These are phyloP conservation scores for Mycteria americana DNA, from an alignment of 2,797 vertebrate genomes.

Conservation along the genomic window DNA sequence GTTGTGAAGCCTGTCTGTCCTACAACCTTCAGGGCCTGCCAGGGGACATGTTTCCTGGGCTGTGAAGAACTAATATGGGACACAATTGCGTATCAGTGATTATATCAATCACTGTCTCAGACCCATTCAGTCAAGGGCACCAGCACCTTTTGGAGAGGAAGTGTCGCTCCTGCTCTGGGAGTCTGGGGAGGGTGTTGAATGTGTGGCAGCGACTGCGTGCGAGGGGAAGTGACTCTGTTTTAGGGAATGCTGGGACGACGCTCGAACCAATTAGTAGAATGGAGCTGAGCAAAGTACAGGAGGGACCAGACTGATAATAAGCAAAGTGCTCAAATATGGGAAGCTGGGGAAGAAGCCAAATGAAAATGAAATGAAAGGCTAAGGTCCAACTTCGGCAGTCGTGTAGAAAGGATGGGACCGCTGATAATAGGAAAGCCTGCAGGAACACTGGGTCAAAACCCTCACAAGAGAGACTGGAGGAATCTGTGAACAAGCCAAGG, in stretches of 20 bases:
- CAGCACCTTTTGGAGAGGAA: conserved; percentile 11
- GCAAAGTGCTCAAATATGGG: conserved; percentile 51
- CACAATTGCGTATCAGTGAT: conserved; percentile 44
- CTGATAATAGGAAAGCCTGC: conserved; percentile 2
- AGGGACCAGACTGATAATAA: conserved; percentile 50
- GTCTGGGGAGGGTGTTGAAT: background rate
- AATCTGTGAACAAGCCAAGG: background rate
- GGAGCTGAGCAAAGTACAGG: conserved; percentile 35
- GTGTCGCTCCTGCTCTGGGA: background rate
- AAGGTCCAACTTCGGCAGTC: conserved; percentile 42
- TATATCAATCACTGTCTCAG: conserved; percentile 56
- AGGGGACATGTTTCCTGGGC: conserved; percentile 56
- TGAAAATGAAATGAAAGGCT: conserved; percentile 66
- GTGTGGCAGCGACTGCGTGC: accelerated
- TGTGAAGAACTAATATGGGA: conserved; percentile 64
- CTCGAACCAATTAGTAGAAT: conserved; percentile 49
- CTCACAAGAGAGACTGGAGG: background rate
- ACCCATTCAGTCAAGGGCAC: conserved; percentile 27
- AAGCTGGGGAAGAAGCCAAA: conserved; percentile 68
- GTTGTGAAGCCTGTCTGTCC: conserved; percentile 40
- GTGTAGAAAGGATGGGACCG: background rate
- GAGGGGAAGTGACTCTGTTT: background rate
- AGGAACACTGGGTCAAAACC: conserved; percentile 42
- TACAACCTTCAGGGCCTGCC: conserved; percentile 56
- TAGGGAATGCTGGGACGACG: background rate